These are phyloP conservation scores for Tetramorium alpestre DNA, from an alignment of 1,140 invertebrate species.

Conservation along the genomic window DNA sequence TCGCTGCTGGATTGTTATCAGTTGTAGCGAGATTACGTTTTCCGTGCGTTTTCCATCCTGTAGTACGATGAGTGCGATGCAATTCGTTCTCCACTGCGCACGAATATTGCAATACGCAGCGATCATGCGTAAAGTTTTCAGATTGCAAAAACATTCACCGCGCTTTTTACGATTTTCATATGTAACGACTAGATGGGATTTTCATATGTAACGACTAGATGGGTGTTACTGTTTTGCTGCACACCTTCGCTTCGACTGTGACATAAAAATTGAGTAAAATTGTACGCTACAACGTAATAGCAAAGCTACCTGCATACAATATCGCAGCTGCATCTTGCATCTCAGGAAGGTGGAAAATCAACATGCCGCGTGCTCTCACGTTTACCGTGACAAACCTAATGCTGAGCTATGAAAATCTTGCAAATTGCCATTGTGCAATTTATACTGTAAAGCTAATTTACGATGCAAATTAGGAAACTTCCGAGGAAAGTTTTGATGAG, in stretches of 20 bases:
- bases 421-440: background rate
- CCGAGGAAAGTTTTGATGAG: background rate
- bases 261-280: slow-evolving; percentile 27
- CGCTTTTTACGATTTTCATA: background rate
- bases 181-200: slow-evolving; percentile 21
- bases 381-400: background rate
- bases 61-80: background rate
- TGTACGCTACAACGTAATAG: background rate
- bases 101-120: background rate
- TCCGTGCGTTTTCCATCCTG: too few relatives aligned
- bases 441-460: background rate
- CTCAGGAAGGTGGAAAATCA: background rate
- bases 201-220: slow-evolving; percentile 2
- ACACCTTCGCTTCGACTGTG: slow-evolving; percentile 13
- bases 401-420: background rate
- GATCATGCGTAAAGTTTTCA: background rate
- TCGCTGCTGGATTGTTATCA: background rate
- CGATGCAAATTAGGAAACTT: slow-evolving; percentile 1
- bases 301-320: background rate
- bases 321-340: background rate
- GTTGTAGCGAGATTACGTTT: background rate
- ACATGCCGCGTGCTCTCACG: background rate
- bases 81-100: background rate
- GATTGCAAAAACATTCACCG: background rate
- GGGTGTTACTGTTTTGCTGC: slow-evolving; percentile 16